Evolutionary conservation across 1,140 invertebrate genomes (phyloP), one percentile per base, ranked within the genome.

Genomic region (Drosophila sturtevanti): DNA sequence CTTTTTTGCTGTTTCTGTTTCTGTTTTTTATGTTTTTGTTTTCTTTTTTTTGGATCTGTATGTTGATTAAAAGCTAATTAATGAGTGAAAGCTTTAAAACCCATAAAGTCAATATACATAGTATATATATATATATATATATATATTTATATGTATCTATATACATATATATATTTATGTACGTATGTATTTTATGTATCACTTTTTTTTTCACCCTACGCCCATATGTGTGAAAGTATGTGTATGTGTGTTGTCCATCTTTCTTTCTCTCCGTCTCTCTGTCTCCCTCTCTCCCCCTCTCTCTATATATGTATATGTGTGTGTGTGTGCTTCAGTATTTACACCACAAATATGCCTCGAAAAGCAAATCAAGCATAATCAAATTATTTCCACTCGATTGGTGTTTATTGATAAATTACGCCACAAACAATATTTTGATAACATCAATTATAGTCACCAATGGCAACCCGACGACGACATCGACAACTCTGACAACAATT

Each of bases 391-490:
- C 85, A 91, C 89, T 80, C 79, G 89, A 90, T 86, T 90, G 89
- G 70, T 89, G 89, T 91, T 91, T 89, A 91, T 91, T 91, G 89
- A 91, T 91, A 91, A 91, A 91, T 91, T 91, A 81, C 80, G 86
- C 89, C 85, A 89, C 89, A 90, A 87, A 91, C 81, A 91, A 90
- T 91, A 91, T 90, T 90, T 90, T 91, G 89, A 91, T 91, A 90
- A 85, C 84, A 91, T 91, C 89, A 91, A 90, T 91, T 91, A 91
- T 90, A 85, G 86, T 87, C 86, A 82, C 85, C 81, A 76, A 75
- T 73, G 66, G 62, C 80, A 75, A 64, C 74, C 64, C 71, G 67
- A 55, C 52, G 58, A 68, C 55, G 27, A 31, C 27, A 31, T 6
- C 16, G 41, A 44, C 16, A 3, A 44, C 44, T 24, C 4, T 31